Evolutionary conservation across 2,888 invertebrate genomes (phyloP).

Genomic region (Rhamnusium bicolor): DNA sequence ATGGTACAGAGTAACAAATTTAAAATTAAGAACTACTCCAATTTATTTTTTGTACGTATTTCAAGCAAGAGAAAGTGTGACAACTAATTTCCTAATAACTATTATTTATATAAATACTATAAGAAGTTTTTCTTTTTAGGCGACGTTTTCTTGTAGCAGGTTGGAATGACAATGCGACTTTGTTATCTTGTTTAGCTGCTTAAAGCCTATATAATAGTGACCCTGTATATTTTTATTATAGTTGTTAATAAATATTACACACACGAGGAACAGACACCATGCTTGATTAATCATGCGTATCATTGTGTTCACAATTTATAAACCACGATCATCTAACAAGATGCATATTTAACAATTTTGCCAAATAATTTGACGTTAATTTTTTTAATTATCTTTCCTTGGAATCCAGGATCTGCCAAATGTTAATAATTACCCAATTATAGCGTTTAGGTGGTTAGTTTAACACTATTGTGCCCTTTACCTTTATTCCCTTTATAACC

Average conservation of each 20-base stretch:
- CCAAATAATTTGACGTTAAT: conserved; percentile 11
- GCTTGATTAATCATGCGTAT: conserved; percentile 48
- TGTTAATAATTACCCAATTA: conserved; percentile 7
- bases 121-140: neutral
- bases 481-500: conserved; percentile 1
- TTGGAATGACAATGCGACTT: conserved; percentile 10
- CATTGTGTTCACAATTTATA: conserved; percentile 43
- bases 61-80: conserved; percentile 2
- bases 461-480: conserved; percentile 2
- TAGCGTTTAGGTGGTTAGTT: neutral
- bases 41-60: neutral
- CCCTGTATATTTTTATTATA: conserved; percentile 38
- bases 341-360: conserved; percentile 12
- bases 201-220: conserved; percentile 8
- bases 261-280: conserved; percentile 50
- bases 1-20: conserved; percentile 7
- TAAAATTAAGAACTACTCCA: neutral
- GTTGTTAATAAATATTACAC: conserved; percentile 43
- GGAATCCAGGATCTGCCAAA: conserved; percentile 5
- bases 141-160: neutral
- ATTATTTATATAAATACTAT: neutral
- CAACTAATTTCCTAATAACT: neutral
- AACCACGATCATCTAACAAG: conserved; percentile 31
- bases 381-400: conserved; percentile 12
- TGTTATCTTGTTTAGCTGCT: neutral